Percentiles rank a stretch among this genome's conserved stretches.
Evolutionary conservation across 1,140 invertebrate genomes (phyloP).

Genomic region (Gonioctena quinquepunctata): DNA sequence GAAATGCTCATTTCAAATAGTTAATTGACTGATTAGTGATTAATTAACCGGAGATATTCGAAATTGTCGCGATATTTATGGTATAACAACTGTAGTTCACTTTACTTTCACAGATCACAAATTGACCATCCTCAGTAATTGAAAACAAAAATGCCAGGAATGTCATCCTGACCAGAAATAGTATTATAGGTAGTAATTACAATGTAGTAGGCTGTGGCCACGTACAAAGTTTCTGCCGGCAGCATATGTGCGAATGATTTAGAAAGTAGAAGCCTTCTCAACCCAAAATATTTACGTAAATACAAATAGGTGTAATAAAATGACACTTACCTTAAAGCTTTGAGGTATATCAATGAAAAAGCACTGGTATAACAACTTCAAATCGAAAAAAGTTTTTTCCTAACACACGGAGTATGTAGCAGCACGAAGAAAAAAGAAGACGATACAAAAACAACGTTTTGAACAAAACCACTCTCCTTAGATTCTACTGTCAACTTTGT

Average conservation of each 20-base stretch:
- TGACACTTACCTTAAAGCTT: slow-evolving; percentile 33
- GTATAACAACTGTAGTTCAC: background rate
- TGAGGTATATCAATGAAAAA: slow-evolving; percentile 47
- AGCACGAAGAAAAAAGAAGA: slow-evolving; percentile 48
- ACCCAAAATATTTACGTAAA: too few relatives aligned
- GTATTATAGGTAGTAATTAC: background rate
- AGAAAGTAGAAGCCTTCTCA: background rate
- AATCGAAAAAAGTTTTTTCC: slow-evolving; percentile 54
- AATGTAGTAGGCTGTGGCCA: background rate
- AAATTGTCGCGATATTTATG: background rate
- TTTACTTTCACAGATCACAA: background rate
- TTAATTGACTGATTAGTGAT: background rate
- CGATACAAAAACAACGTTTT: slow-evolving; percentile 44
- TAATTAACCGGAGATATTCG: background rate
- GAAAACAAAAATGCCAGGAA: background rate
- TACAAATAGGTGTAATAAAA: too few relatives aligned
- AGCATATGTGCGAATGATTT: background rate
- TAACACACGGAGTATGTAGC: slow-evolving; percentile 53
- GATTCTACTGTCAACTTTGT: slow-evolving; percentile 52
- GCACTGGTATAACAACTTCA: slow-evolving; percentile 32
- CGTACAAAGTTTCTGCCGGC: background rate
- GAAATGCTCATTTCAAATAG: background rate
- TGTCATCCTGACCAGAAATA: background rate
- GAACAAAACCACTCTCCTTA: slow-evolving; percentile 53
- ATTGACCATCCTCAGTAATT: background rate